phyloP scores from a whole-genome alignment of 2,113 vertebrate species.

The Herpailurus yagouaroundi region DNA sequence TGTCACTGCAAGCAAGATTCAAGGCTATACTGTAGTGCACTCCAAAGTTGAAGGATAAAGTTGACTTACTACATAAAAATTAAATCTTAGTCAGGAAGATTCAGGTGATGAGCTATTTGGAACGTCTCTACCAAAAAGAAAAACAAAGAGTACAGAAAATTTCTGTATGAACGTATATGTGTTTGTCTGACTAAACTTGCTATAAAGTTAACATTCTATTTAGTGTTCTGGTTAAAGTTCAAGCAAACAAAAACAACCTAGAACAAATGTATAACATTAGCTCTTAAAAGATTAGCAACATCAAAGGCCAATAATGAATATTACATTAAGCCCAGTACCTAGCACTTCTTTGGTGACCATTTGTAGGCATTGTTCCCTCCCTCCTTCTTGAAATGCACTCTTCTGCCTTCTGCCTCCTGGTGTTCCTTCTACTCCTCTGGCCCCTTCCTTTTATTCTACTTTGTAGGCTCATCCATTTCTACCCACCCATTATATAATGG shows the following conservation, averaged over 20 bases:
- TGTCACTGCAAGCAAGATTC: background rate
- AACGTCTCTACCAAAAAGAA: background rate
- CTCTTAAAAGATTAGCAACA: background rate
- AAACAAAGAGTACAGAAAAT: background rate
- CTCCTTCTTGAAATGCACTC: background rate
- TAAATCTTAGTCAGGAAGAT: background rate
- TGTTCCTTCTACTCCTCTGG: background rate
- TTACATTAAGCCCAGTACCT: background rate
- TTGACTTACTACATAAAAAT: background rate
- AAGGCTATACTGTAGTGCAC: background rate
- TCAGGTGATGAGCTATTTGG: background rate
- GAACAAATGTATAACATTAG: background rate
- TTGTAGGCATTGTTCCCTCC: background rate
- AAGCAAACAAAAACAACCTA: background rate
- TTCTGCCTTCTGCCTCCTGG: background rate
- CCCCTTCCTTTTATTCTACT: background rate
- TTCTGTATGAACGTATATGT: background rate
- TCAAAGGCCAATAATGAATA: background rate
- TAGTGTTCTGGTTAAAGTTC: background rate
- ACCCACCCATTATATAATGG: background rate
- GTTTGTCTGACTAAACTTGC: background rate
- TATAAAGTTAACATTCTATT: background rate
- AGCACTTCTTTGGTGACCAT: background rate
- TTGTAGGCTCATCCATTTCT: background rate
- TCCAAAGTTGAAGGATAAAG: background rate